Conservation (phyloP, 2,888 invertebrate genomes). For the Caenorhabditis japonica region DNA sequence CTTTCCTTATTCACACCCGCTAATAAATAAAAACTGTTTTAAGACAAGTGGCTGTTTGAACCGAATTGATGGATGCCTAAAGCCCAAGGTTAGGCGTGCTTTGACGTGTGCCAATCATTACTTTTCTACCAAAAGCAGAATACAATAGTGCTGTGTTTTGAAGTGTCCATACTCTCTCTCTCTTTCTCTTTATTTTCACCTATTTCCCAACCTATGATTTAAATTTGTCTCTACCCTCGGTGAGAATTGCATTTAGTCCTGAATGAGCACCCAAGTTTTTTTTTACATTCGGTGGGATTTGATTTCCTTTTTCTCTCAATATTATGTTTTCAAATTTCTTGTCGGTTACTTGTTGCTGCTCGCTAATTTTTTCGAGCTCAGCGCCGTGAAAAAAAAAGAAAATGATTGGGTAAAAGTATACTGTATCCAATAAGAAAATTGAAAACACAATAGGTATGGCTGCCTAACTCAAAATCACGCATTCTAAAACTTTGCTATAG, state of each 20-base stretch:
- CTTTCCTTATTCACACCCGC: constrained; percentile 16
- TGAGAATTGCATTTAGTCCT: constrained; percentile 45
- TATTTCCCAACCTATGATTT: constrained; percentile 52
- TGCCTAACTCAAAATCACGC: constrained; percentile 51
- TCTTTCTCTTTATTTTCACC: constrained; percentile 41
- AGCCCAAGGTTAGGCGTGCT: constrained; percentile 56
- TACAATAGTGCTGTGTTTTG: constrained; percentile 57
- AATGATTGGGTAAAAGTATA: too few relatives aligned
- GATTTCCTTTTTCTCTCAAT: constrained; percentile 30
- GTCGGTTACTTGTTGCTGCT: too few relatives aligned
- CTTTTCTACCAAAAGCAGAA: constrained; percentile 37
- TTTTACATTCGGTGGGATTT: constrained; percentile 51
- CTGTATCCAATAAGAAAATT: too few relatives aligned
- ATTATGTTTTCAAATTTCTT: too few relatives aligned
- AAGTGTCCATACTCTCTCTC: constrained; percentile 56
- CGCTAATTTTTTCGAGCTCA: too few relatives aligned
- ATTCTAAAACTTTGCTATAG: constrained; percentile 44
- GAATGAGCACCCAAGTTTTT: constrained; percentile 34
- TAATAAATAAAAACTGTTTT: constrained; percentile 36
- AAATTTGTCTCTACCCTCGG: constrained; percentile 34
- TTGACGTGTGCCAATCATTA: constrained; percentile 55
- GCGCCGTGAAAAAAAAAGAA: too few relatives aligned
- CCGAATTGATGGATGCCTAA: constrained; percentile 48
- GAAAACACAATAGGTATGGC: constrained; percentile 48
- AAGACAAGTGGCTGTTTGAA: constrained; percentile 53